Evolutionary conservation across 1,140 invertebrate genomes (phyloP), one percentile per base, ranked within the genome.

Genomic region (Neodiprion fabricii): DNA sequence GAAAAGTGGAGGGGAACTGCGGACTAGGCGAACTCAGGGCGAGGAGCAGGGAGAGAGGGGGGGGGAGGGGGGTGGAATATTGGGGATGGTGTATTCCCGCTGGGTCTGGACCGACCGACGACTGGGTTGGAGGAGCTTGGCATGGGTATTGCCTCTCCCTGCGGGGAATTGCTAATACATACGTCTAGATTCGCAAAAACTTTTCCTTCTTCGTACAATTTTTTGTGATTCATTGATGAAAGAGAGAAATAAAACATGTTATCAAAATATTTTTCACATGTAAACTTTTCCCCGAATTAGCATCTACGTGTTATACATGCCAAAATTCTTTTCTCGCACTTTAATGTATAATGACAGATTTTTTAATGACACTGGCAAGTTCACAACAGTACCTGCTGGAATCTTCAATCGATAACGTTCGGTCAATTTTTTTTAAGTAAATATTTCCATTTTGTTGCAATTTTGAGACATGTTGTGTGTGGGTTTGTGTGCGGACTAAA

Each of bases 181-280:
- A 61, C 53, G n/a, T 61, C 9, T 61, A 4, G 11, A 9, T 7
- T 61, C n/a, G 11, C 53, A 9, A 12, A 14, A 5, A 40, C n/a
- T 61, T 61, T 12, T 12, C 53, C 53, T 61, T 12, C 28, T 40
- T 61, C n/a, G 53, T 7, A 14, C 5, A 61, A 5, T 17, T 61
- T 10, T 61, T 61, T 61, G 0, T 7, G 5, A 61, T 61, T 61
- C 11, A 61, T 61, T 61, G 11, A 61, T 12, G n/a, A 61, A 61
- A 61, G n/a, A 61, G 53, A 61, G 53, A 61, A 11, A 61, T 5
- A 61, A 17, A 61, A 61, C 53, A 40, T 40, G 5, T 40, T 40
- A 0, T 4, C 2, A 40, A 40, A 40, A 40, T 40, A 47, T 71
- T 74, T 74, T 74, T 74, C 74, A 40, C 5, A 40, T 2, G 28